These are phyloP conservation scores for Porites australiensis DNA, from an alignment of 64 coral and sea anemone genomes.

Conservation along the genomic window DNA sequence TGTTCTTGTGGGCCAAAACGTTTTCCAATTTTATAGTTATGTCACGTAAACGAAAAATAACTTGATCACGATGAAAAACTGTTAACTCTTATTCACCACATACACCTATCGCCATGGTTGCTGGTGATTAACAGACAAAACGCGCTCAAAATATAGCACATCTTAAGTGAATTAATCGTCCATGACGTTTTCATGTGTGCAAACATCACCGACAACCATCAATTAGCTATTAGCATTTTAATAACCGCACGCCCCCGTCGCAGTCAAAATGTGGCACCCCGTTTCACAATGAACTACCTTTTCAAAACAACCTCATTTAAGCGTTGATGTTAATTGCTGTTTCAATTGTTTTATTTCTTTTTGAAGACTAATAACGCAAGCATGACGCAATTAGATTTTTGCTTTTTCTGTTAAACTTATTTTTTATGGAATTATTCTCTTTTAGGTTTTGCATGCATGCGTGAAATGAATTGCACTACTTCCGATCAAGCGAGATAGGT, in stretches of 20 bases:
- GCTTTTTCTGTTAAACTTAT: not conserved
- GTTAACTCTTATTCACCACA: too few relatives aligned
- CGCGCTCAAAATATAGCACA: too few relatives aligned
- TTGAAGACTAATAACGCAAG: not conserved
- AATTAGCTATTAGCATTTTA: not conserved
- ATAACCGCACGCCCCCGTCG: not conserved
- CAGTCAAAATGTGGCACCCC: not conserved
- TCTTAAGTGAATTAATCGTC: not conserved
- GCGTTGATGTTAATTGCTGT: constrained; percentile 13
- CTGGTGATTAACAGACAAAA: too few relatives aligned
- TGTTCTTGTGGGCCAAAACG: too few relatives aligned
- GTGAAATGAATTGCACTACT: not conserved
- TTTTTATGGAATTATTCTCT: not conserved
- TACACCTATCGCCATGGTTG: too few relatives aligned
- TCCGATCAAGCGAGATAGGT: too few relatives aligned
- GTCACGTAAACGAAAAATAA: too few relatives aligned
- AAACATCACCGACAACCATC: not conserved
- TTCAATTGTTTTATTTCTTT: constrained; percentile 2
- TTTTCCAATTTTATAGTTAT: too few relatives aligned
- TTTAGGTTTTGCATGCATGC: not conserved
- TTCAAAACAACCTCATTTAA: constrained; percentile 21
- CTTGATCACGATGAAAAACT: too few relatives aligned
- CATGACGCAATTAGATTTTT: constrained; percentile 6
- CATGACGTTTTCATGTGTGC: not conserved
- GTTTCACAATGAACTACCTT: not conserved